Percentiles rank a stretch among this genome's conserved stretches.
These are phyloP conservation scores for Melanocharis versteri DNA, from an alignment of 2,113 vertebrate species.

Conservation along the genomic window DNA sequence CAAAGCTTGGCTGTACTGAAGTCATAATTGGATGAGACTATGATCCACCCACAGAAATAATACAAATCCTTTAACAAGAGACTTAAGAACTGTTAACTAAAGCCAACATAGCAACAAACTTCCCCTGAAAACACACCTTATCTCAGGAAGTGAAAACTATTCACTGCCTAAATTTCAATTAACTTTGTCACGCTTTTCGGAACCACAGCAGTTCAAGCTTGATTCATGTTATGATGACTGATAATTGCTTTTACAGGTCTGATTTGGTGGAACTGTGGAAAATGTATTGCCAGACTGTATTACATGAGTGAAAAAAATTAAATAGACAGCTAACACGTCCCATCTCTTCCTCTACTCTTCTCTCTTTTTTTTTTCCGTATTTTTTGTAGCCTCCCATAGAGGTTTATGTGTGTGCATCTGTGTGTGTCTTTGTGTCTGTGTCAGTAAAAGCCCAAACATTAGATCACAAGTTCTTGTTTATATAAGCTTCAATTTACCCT, in stretches of 20 bases:
- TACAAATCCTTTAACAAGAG: constrained; percentile 70
- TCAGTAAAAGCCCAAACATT: constrained; percentile 63
- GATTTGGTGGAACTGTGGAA: constrained; percentile 53
- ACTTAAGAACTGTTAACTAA: constrained; percentile 58
- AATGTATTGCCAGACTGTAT: constrained; percentile 53
- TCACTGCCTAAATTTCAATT: constrained; percentile 54
- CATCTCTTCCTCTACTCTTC: constrained; percentile 26
- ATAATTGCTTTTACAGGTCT: constrained; percentile 50
- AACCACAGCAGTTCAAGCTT: constrained; percentile 28
- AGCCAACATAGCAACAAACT: constrained; percentile 64
- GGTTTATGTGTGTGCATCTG: constrained; percentile 2
- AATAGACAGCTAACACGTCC: constrained; percentile 42
- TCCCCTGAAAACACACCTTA: constrained; percentile 58
- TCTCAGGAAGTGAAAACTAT: constrained; percentile 55
- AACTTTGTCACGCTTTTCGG: constrained; percentile 55
- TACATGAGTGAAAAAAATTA: constrained; percentile 61
- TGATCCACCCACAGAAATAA: constrained; percentile 70
- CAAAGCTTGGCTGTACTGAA: constrained; percentile 63
- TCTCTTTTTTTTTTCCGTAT: neutral
- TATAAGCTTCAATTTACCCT: constrained; percentile 61
- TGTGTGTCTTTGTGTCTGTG: constrained; percentile 10
- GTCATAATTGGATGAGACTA: constrained; percentile 64
- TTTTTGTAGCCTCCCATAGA: constrained; percentile 20
- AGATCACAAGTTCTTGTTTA: constrained; percentile 66
- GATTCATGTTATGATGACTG: constrained; percentile 47